These are phyloP conservation scores for Aplodontia rufa DNA, from an alignment of 2,113 vertebrate species.

Conservation along the genomic window DNA sequence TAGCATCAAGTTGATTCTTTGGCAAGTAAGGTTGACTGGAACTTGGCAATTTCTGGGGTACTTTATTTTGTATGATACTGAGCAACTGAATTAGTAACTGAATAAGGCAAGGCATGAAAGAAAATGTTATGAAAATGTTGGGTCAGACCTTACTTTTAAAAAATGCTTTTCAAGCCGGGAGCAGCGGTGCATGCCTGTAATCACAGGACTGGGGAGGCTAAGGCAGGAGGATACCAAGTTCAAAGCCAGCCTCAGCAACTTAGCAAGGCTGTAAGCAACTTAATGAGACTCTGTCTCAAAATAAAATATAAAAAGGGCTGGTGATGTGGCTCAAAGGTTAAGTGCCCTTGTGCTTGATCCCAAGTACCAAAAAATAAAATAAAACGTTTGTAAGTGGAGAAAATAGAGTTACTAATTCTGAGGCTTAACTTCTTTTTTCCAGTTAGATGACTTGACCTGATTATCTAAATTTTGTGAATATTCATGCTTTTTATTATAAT, in stretches of 20 bases:
- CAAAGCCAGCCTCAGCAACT: too few relatives aligned
- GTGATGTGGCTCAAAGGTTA: too few relatives aligned
- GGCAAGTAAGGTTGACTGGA: neutral
- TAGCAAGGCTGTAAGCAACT: too few relatives aligned
- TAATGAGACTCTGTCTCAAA: too few relatives aligned
- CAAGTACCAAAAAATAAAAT: too few relatives aligned
- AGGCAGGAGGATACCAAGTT: too few relatives aligned
- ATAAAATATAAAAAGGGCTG: too few relatives aligned
- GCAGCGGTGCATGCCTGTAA: too few relatives aligned
- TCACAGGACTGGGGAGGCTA: too few relatives aligned
- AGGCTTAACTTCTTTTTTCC: neutral
- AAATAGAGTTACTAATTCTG: neutral
- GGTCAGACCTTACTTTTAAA: neutral
- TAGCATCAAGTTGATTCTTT: neutral
- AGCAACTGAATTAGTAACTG: slow-evolving; percentile 2
- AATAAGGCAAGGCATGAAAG: neutral
- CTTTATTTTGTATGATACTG: slow-evolving; percentile 7
- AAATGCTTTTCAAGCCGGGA: neutral
- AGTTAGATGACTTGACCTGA: neutral
- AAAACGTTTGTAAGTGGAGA: too few relatives aligned
- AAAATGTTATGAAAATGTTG: neutral
- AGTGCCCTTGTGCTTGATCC: too few relatives aligned
- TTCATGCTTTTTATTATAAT: neutral
- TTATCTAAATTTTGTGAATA: neutral
- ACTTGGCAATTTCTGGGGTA: neutral